Evolutionary conservation across 2,888 invertebrate genomes (phyloP), one percentile per base, ranked within the genome.

Genomic region (Strigamia transsilvanica): DNA sequence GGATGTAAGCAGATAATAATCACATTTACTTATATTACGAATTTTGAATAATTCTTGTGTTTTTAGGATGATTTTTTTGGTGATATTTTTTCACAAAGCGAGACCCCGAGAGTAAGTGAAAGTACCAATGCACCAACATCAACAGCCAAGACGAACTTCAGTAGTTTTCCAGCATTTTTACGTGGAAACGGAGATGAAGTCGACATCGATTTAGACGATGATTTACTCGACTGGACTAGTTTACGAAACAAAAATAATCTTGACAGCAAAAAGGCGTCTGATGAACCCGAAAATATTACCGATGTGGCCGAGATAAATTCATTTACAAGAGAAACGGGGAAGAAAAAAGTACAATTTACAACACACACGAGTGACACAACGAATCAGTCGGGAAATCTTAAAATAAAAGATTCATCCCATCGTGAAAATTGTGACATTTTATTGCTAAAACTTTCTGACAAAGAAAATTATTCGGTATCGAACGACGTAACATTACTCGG

Each of bases 61-160:
- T 13, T 46, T 51, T n/a, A 51, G 51, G 51, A 56, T 18, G 56
- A 56, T 18, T 56, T 56, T 56, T 56, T 56, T 18, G 56, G 56
- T 18, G 56, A 56, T 18, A 56, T 56, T 56, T 56, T 13, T 13
- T 46, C 18, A 18, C n/a, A 3, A 6, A 18, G n/a, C 7, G 56
- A 56, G 4, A 18, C 4, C n/a, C 56, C 12, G 2, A 46, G 18
- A 18, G 2, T 18, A 18, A 18, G 6, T n/a, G 56, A n/a, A 12
- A 46, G 12, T 27, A 27, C 27, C 15, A 46, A n/a, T 56, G 15
- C 18, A 56, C 0, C 46, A 12, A 13, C n/a, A 46, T 46, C 46
- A 46, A 46, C 46, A 15, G 0, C 46, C 5, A 13, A 46, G 46
- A 13, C 15, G 12, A 18, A 18, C 9, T 56, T 18, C 7, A 2